Conservation (phyloP, 2,888 invertebrate species). For the Eristalis tenax region DNA sequence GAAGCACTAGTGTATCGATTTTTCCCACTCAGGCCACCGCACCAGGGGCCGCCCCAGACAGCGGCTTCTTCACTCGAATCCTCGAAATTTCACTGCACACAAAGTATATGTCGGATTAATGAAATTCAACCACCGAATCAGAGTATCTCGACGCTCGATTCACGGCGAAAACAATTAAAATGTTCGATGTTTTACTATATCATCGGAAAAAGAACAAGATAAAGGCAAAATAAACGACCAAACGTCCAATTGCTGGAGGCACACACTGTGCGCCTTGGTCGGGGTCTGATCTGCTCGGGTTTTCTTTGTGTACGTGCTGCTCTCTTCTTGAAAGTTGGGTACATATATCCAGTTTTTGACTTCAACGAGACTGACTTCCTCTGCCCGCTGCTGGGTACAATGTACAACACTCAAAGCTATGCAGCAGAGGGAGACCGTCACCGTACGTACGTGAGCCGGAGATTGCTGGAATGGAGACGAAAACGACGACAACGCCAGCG, state of each 20-base stretch:
- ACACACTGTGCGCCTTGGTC: background rate
- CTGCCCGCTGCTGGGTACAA: conserved; percentile 45
- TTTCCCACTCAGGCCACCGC: conserved; percentile 47
- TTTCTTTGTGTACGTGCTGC: conserved; percentile 49
- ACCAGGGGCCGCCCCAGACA: background rate
- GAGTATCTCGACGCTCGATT: conserved; percentile 39
- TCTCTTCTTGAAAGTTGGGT: background rate
- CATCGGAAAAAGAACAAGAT: background rate
- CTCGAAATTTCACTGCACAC: conserved; percentile 49
- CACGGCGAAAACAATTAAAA: conserved; percentile 62
- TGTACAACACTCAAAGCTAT: conserved; percentile 45
- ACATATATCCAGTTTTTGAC: conserved; percentile 5
- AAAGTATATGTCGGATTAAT: conserved; percentile 66
- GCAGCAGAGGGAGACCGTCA: conserved; percentile 68
- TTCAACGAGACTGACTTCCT: conserved; percentile 36
- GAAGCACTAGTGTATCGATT: conserved; percentile 66
- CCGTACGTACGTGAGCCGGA: conserved; percentile 35
- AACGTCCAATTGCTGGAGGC: conserved; percentile 33
- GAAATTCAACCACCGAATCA: conserved; percentile 56
- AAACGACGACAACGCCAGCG: conserved; percentile 38
- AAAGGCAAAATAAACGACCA: background rate
- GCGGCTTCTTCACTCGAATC: conserved; percentile 35
- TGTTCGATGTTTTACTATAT: conserved; percentile 25
- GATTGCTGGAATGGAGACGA: conserved; percentile 55
- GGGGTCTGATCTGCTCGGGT: conserved; percentile 10